Evolutionary conservation across 1,140 invertebrate species (phyloP).

Genomic region (Drosophila seguyi): DNA sequence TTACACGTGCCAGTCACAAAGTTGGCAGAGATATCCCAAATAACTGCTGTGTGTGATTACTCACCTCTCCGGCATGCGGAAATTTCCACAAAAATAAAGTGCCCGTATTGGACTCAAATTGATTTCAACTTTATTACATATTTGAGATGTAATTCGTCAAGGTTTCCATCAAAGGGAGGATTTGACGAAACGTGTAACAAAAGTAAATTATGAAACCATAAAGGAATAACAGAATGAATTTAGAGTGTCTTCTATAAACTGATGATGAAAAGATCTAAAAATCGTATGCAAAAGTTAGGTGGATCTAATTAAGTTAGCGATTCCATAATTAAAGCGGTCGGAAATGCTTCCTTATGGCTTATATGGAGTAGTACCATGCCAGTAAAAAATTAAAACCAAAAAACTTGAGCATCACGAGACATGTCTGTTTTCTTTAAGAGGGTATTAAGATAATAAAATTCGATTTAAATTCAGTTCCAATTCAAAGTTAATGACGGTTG

Average conservation of each 20-base stretch:
- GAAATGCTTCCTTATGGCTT: conserved; percentile 30
- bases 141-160: conserved; percentile 7
- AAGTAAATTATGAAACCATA: neutral
- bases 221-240: neutral
- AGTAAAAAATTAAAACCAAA: conserved; percentile 24
- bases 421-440: neutral
- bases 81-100: conserved; percentile 33
- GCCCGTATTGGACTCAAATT: conserved; percentile 20
- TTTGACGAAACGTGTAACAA: conserved; percentile 6
- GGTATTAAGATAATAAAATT: conserved; percentile 27
- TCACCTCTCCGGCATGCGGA: conserved; percentile 42
- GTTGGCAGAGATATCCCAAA: conserved; percentile 17
- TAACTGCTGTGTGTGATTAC: conserved; percentile 9
- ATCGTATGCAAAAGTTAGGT: conserved; percentile 2
- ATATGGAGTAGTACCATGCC: conserved; percentile 24
- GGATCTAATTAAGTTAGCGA: conserved; percentile 32
- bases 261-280: neutral
- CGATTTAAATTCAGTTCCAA: conserved; percentile 29
- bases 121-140: conserved; percentile 1
- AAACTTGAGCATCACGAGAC: conserved; percentile 7
- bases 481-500: conserved; percentile 5
- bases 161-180: conserved; percentile 1
- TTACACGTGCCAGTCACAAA: conserved; percentile 43
- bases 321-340: conserved; percentile 21
- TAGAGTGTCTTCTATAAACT: neutral